Percentiles rank a stretch among this genome's conserved stretches.
phyloP scores from a whole-genome alignment of 30 jellyfish, hydroid and myxozoan genomes.

The Hydractinia symbiolongicarpus region DNA sequence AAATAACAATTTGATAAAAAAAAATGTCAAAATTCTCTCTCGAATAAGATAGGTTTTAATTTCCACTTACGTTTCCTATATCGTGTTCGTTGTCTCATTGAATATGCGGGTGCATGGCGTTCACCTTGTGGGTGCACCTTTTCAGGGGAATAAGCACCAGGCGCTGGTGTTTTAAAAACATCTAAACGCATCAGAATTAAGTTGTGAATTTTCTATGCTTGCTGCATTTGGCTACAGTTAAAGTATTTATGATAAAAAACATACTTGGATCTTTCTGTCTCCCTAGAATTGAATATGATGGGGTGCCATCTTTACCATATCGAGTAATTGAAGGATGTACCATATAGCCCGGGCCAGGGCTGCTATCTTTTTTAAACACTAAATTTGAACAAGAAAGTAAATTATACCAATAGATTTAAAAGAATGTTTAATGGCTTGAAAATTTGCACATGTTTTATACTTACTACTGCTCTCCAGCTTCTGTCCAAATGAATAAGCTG shows the following conservation, averaged over 20 bases:
- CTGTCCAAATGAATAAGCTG: slow-evolving; percentile 92
- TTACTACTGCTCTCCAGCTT: slow-evolving; percentile 71
- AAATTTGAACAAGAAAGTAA: neutral
- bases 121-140: slow-evolving; percentile 99
- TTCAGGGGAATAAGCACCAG: slow-evolving; percentile 98
- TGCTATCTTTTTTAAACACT: slow-evolving; percentile 90
- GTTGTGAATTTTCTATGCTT: neutral
- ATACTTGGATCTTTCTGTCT: slow-evolving; percentile 90
- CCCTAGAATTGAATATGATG: slow-evolving; percentile 87
- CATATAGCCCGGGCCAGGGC: slow-evolving; percentile 99
- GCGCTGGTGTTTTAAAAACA: slow-evolving; percentile 94
- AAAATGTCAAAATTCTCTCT: neutral
- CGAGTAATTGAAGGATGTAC: slow-evolving; percentile 66
- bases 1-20: neutral
- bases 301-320: slow-evolving; percentile 90
- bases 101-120: slow-evolving; percentile 94
- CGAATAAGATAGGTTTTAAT: neutral
- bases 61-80: slow-evolving; percentile 72
- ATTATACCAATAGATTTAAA: neutral
- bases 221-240: neutral
- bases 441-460: neutral
- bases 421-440: no score
- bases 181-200: slow-evolving; percentile 29
- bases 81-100: slow-evolving; percentile 92
- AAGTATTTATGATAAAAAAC: slow-evolving; percentile 5